Conservation (phyloP, 2,797 vertebrate species). For the Macrochelys suwanniensis region DNA sequence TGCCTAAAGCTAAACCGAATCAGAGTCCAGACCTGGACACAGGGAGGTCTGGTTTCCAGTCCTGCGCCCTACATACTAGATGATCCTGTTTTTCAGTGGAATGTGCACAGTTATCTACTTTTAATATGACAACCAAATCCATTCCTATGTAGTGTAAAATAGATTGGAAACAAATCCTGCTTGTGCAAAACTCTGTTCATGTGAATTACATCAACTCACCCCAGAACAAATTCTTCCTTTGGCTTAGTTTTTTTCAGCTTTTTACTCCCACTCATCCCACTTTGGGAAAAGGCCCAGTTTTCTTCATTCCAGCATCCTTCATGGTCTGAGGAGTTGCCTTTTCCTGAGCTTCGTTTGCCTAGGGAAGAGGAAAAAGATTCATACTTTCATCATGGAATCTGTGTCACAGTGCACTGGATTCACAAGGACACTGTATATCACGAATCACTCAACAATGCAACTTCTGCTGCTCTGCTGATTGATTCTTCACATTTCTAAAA, state of each 20-base stretch:
- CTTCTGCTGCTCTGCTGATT: rapidly evolving
- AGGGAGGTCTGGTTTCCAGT: neutral
- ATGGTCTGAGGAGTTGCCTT: slow-evolving; percentile 91
- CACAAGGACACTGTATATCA: neutral
- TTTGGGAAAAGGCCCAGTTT: slow-evolving; percentile 89
- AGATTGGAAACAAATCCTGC: neutral
- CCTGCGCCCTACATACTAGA: neutral
- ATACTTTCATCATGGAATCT: slow-evolving; percentile 27
- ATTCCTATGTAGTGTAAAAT: neutral
- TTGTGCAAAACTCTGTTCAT: neutral
- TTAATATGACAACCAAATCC: neutral
- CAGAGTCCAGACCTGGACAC: neutral
- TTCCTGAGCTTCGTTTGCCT: slow-evolving; percentile 97
- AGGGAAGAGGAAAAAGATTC: slow-evolving; percentile 53
- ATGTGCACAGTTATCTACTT: neutral
- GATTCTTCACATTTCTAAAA: neutral
- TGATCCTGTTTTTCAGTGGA: neutral
- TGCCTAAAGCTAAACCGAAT: neutral
- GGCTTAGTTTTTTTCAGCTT: slow-evolving; percentile 95
- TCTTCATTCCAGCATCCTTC: slow-evolving; percentile 97
- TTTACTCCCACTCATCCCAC: slow-evolving; percentile 92
- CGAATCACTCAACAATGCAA: neutral
- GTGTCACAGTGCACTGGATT: neutral
- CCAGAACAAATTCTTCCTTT: slow-evolving; percentile 93
- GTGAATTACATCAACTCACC: slow-evolving; percentile 82